Conservation (phyloP, 2,888 invertebrate genomes). For the Phymatocera aterrima region DNA sequence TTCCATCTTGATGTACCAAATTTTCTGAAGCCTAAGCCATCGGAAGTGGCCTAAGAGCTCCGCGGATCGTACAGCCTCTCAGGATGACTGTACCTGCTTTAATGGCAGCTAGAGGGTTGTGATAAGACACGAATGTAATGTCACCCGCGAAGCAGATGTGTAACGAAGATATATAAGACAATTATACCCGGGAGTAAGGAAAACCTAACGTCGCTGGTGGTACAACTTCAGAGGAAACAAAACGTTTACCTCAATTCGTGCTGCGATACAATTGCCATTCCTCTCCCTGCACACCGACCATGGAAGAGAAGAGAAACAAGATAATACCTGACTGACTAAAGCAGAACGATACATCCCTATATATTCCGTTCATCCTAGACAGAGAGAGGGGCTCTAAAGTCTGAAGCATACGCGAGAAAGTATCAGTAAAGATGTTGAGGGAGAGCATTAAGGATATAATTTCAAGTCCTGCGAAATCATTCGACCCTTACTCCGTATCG, state of each 20-base stretch:
- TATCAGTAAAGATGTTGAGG: not conserved
- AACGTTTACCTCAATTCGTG: not conserved
- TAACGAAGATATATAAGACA: conserved; percentile 11
- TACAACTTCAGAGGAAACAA: not conserved
- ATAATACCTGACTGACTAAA: not conserved
- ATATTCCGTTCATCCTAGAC: too few species aligned
- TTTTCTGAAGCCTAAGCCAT: conserved; percentile 14
- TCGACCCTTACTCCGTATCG: conserved; percentile 13
- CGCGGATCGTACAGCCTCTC: not conserved
- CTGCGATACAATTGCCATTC: not conserved
- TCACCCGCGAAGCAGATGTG: not conserved
- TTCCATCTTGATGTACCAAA: not conserved
- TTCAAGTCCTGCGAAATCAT: conserved; percentile 1
- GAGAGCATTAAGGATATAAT: not conserved
- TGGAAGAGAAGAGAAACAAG: not conserved
- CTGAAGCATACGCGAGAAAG: not conserved
- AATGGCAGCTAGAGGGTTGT: conserved; percentile 1
- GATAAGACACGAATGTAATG: conserved; percentile 34
- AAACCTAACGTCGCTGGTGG: not conserved
- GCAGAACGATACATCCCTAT: too few species aligned
- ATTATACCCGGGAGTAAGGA: not conserved
- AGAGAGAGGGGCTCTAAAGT: too few species aligned
- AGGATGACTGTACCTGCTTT: conserved; percentile 5
- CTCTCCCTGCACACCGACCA: too few species aligned
- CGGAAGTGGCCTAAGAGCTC: not conserved